A percentile compares a stretch with the other conserved stretches of the same genome.
phyloP scores from a whole-genome alignment of 2,797 vertebrate species.

The Hyperoplus immaculatus region DNA sequence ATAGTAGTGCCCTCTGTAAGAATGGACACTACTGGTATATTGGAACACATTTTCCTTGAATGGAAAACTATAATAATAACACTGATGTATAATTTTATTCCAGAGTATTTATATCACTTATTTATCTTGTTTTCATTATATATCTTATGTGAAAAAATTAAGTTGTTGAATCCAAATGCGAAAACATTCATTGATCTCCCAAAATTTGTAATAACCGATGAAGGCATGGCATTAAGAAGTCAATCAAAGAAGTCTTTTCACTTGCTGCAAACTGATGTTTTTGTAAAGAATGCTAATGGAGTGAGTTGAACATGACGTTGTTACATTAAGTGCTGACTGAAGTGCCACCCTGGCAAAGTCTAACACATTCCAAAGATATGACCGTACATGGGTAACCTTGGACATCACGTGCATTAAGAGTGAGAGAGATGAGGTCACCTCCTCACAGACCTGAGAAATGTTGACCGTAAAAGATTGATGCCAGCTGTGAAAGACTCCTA shows the following conservation, averaged over 20 bases:
- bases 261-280: slow-evolving; percentile 13
- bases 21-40: slow-evolving; percentile 48
- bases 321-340: slow-evolving; percentile 75
- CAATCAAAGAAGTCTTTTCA: slow-evolving; percentile 29
- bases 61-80: slow-evolving; percentile 41
- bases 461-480: background rate
- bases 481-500: background rate
- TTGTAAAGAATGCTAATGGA: slow-evolving; percentile 27
- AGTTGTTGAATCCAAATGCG: slow-evolving; percentile 65
- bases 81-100: slow-evolving; percentile 69
- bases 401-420: slow-evolving; percentile 32
- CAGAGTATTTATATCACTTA: slow-evolving; percentile 85
- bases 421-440: slow-evolving; percentile 32
- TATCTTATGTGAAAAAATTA: slow-evolving; percentile 59
- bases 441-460: slow-evolving; percentile 25
- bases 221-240: background rate
- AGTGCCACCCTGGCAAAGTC: slow-evolving; percentile 57
- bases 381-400: slow-evolving; percentile 30
- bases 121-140: slow-evolving; percentile 79
- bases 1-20: slow-evolving; percentile 23
- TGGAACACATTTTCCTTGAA: slow-evolving; percentile 56
- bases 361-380: slow-evolving; percentile 84
- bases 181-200: slow-evolving; percentile 17
- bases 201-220: slow-evolving; percentile 45
- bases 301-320: slow-evolving; percentile 37